Percentiles rank a stretch among this genome's conserved stretches.
These are phyloP conservation scores for Odontesthes bonariensis DNA, from an alignment of 2,113 vertebrate species.

Conservation along the genomic window DNA sequence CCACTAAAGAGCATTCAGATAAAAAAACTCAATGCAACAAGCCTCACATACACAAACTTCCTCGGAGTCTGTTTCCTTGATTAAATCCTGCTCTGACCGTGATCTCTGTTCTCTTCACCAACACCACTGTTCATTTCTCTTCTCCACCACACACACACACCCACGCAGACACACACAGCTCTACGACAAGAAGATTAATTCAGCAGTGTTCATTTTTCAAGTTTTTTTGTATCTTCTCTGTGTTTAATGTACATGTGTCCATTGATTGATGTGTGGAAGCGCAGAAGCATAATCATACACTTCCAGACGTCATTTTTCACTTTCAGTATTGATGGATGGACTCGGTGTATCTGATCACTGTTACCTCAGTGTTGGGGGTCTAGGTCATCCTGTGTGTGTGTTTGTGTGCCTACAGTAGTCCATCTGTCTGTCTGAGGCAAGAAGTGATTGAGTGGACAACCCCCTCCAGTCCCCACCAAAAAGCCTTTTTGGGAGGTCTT, in stretches of 20 bases:
- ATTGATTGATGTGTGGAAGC: constrained; percentile 73
- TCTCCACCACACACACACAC: constrained; percentile 37
- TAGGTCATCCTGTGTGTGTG: constrained; percentile 57
- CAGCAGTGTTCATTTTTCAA: constrained; percentile 78
- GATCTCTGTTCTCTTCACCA: constrained; percentile 63
- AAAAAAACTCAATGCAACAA: constrained; percentile 22
- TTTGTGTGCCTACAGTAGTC: constrained; percentile 38
- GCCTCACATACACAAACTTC: constrained; percentile 27
- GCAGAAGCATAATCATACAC: constrained; percentile 79
- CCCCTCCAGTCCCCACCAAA: constrained; percentile 23
- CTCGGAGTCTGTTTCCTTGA: constrained; percentile 54
- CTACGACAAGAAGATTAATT: constrained; percentile 73
- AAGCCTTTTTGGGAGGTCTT: constrained; percentile 37
- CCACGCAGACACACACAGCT: constrained; percentile 27
- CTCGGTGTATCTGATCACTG: constrained; percentile 69
- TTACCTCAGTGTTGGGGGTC: constrained; percentile 64
- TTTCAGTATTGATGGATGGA: constrained; percentile 72
- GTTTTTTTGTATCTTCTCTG: constrained; percentile 58
- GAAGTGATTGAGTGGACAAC: constrained; percentile 55
- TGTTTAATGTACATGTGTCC: constrained; percentile 62
- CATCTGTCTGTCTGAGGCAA: constrained; percentile 51
- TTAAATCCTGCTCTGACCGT: constrained; percentile 66
- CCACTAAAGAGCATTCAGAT: constrained; percentile 11
- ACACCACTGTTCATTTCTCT: constrained; percentile 60
- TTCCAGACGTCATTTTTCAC: constrained; percentile 81